These are phyloP conservation scores for Tetraneura akinire DNA, from an alignment of 1,140 invertebrate species.

Conservation along the genomic window DNA sequence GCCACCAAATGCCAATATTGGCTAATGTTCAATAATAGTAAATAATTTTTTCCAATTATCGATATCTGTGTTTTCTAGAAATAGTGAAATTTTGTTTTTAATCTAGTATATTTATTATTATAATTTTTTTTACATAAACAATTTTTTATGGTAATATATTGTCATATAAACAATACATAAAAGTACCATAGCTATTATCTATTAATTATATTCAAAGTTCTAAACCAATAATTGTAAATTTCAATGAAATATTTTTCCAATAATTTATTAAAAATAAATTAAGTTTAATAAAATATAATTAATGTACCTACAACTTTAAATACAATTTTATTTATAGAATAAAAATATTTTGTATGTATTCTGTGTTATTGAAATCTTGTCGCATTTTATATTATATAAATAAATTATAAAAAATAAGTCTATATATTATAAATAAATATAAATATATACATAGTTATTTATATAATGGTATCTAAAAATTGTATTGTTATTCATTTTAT, in stretches of 20 bases:
- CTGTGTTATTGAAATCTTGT: conserved; percentile 42
- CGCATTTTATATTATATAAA: conserved; percentile 29
- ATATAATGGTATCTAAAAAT: conserved; percentile 28
- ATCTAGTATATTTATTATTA: not conserved
- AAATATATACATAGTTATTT: not conserved
- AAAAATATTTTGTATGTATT: conserved; percentile 18
- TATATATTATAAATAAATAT: not conserved
- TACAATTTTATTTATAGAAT: conserved; percentile 28
- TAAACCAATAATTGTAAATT: not conserved
- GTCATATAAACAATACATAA: not conserved
- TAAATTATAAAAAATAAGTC: not conserved
- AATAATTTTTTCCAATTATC: conserved; percentile 17
- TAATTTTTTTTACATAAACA: conserved; percentile 4
- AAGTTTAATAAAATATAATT: conserved; percentile 9
- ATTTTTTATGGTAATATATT: not conserved
- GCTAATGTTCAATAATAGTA: conserved; percentile 23
- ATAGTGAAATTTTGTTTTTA: conserved; percentile 2
- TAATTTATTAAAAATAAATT: not conserved
- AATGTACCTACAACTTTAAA: not conserved
- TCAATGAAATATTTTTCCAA: conserved; percentile 6
- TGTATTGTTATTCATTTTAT: conserved; percentile 46
- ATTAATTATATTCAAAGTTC: not conserved
- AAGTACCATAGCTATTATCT: not conserved
- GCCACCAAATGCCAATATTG: not conserved
- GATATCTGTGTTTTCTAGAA: not conserved